Evolutionary conservation across 2,888 invertebrate species (phyloP).

Genomic region (Gymnoscelis rufifasciata): DNA sequence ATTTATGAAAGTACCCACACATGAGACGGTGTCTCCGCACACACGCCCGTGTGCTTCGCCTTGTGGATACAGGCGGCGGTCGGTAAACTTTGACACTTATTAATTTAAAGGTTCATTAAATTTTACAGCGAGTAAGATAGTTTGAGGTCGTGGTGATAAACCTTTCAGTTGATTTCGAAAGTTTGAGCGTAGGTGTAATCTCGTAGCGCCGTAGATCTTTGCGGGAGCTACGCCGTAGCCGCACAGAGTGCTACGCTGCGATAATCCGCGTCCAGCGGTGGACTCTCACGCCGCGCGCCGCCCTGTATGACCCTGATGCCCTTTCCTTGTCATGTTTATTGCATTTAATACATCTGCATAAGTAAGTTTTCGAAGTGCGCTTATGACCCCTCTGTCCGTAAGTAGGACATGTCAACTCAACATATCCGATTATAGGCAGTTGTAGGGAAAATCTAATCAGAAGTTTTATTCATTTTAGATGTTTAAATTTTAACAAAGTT

Average conservation of each 20-base stretch:
- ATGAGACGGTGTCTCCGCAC: conserved; percentile 73
- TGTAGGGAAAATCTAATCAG: neutral
- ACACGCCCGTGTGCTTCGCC: conserved; percentile 37
- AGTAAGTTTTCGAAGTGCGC: conserved; percentile 32
- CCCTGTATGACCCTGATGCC: conserved; percentile 62
- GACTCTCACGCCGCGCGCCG: conserved; percentile 62
- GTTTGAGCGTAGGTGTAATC: conserved; percentile 15
- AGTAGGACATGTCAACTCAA: neutral
- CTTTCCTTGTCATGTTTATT: conserved; percentile 69
- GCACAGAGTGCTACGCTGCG: conserved; percentile 57
- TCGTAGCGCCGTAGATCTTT: conserved; percentile 31
- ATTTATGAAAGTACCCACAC: conserved; percentile 91
- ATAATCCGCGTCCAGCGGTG: conserved; percentile 69
- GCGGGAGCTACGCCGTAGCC: conserved; percentile 46
- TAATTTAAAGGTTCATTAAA: conserved; percentile 72
- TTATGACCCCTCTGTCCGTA: neutral
- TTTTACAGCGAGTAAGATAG: conserved; percentile 49
- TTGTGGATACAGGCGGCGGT: conserved; percentile 39
- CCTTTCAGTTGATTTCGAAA: conserved; percentile 25
- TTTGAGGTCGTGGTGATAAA: conserved; percentile 16
- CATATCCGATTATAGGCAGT: too few relatives aligned
- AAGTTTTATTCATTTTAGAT: too few relatives aligned
- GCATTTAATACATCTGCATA: conserved; percentile 58
- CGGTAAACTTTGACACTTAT: conserved; percentile 72
- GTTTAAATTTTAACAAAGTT: too few relatives aligned